Evolutionary conservation across 64 coral and sea anemone genomes (phyloP), one percentile per base, ranked within the genome.

Genomic region (Exaiptasia diaphana): DNA sequence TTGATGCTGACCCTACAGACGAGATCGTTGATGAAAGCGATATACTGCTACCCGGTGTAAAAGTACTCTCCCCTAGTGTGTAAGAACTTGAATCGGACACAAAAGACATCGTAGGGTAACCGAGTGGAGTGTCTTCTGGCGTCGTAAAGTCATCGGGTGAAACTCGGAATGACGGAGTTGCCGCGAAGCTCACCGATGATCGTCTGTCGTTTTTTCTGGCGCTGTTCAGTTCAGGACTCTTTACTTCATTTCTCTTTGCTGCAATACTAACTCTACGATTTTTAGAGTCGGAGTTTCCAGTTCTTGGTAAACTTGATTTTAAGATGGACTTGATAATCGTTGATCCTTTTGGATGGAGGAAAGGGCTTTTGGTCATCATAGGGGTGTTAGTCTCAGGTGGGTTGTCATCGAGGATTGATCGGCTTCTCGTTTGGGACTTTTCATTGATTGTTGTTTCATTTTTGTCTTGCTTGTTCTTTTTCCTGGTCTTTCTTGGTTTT

Each of bases 161-260:
- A 3, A 33, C 12, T 1, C 32, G 46, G 12, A 88, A 58, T 20
- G 75, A 79, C 32, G 86, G 76, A 12, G 55, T 79, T 1, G 91
- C 53, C 0, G 91, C 91, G 36, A 94, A 94, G 32, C 91, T 94
- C 41, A 94, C 91, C 0, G 80, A 64, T 2, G 91, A 94, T 3
- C 80, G 79, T 1, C 91, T 60, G 25, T 77, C 38, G 28, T 35
- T 70, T 24, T 6, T 80, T 29, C 33, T 30, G 33, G 27, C 57
- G 20, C 34, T 33, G 38, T 46, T 40, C 32, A 42, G 36, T 25
- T 21, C 11, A 17, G 15, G 30, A 3, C 18, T 1, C 13, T 15
- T 13, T 17, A 33, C 28, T 24, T 4, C 46, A 53, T 71, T 80
- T 56, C 17, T 20, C 75, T 49, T 73, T 1, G 22, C 4, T 17